Evolutionary conservation across 2,888 invertebrate species (phyloP), one percentile per base, ranked within the genome.

Genomic region (Cybosia mesomella): DNA sequence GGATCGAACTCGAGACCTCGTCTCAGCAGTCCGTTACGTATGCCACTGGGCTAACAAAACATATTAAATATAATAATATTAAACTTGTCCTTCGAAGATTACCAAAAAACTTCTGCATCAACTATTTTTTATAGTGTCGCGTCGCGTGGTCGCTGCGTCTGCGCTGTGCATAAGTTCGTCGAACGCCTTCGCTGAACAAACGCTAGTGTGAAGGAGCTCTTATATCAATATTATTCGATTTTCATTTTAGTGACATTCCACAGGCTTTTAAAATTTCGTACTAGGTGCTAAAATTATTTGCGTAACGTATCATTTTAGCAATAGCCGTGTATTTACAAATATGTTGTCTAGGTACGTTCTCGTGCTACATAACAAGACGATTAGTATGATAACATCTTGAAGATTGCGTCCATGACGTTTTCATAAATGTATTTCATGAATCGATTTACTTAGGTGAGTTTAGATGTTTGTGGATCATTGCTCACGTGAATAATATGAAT

Each of bases 211-310:
- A n/a, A n/a, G n/a, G n/a, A 13, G 49, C n/a, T 59, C 67, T 54
- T 60, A 66, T 49, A 57, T 64, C 67, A 79, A 73, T 65, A 79
- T 61, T 5, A 54, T 70, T 57, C 64, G 66, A 69, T 28, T 64
- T 61, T 63, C 15, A 60, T 66, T 62, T 61, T 24, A 53, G 49
- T 65, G 68, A 68, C 67, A 74, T 66, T 65, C 55, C 49, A 49
- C 60, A 57, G 11, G 36, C 28, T 62, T 69, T 65, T 54, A 63
- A 58, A 68, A 75, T 68, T 64, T 28, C 54, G 15, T 64, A 59
- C 7, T 32, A 62, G 58, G 39, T 53, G 21, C 39, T 66, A 60
- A 66, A 66, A 28, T 28, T 57, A 66, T 28, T 61, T 55, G 18
- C 36, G 39, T 43, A n/a, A 24, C 21, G 13, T 28, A 43, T 57